Conservation (phyloP, 2,113 vertebrate genomes). For the Archilochus colubris region DNA sequence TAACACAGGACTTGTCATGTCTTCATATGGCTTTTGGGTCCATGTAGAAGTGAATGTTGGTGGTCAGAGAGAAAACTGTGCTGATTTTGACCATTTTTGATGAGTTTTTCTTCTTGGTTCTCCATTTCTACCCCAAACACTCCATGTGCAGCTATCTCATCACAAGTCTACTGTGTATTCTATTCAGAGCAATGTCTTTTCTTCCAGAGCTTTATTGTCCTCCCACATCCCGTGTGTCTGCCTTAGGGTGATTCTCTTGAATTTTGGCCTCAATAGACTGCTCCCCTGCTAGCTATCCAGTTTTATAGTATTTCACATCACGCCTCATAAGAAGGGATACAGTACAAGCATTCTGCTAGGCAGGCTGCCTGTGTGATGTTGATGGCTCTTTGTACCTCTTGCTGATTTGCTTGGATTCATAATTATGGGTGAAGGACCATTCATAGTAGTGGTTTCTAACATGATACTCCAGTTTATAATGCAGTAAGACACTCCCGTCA, state of each 20-base stretch:
- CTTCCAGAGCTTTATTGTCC: not conserved
- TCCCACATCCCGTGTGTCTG: accelerated
- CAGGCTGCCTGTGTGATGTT: not conserved
- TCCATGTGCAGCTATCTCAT: not conserved
- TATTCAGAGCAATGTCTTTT: not conserved
- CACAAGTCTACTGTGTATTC: not conserved
- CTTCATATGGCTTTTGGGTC: not conserved
- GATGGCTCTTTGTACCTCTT: not conserved
- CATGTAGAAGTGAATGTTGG: not conserved
- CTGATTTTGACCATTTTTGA: not conserved
- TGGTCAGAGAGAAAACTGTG: not conserved
- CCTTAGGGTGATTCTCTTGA: not conserved
- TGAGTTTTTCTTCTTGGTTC: not conserved
- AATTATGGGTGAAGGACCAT: not conserved
- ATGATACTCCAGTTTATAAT: not conserved
- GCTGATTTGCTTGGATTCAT: not conserved
- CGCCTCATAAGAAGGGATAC: not conserved
- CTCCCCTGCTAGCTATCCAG: not conserved
- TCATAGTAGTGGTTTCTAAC: not conserved
- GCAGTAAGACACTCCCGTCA: not conserved
- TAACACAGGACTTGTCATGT: not conserved
- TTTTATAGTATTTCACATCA: not conserved
- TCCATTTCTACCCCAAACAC: not conserved
- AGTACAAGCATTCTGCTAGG: not conserved
- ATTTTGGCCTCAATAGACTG: not conserved